phyloP scores from a whole-genome alignment of 1,140 invertebrate species.

The Drosophila jambulina region DNA sequence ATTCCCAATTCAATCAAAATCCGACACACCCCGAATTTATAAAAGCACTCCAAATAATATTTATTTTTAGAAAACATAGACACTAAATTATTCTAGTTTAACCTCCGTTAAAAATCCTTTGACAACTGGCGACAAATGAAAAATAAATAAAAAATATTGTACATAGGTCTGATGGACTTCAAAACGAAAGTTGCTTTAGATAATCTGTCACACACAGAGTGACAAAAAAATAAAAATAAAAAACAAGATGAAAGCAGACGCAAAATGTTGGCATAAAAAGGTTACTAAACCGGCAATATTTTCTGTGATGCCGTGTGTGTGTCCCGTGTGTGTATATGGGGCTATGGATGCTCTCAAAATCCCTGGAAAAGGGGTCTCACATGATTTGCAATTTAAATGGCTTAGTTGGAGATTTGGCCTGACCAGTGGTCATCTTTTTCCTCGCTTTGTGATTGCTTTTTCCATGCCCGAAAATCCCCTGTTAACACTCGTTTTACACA shows the following conservation, averaged over 20 bases:
- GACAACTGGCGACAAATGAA: constrained; percentile 44
- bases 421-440: constrained; percentile 37
- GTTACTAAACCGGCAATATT: constrained; percentile 54
- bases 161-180: constrained; percentile 37
- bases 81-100: constrained; percentile 9
- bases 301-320: constrained; percentile 22
- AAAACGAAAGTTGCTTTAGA: constrained; percentile 31
- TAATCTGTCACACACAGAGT: constrained; percentile 57
- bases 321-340: neutral
- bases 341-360: neutral
- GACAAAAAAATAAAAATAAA: constrained; percentile 14
- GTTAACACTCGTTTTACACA: constrained; percentile 32
- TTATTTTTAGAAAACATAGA: neutral
- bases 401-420: constrained; percentile 50
- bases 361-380: constrained; percentile 40
- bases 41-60: neutral
- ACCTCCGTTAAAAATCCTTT: constrained; percentile 27
- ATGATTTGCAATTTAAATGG: constrained; percentile 68
- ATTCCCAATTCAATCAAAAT: neutral
- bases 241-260: constrained; percentile 29
- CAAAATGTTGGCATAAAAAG: constrained; percentile 55
- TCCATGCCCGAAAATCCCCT: constrained; percentile 25
- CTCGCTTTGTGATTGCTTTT: constrained; percentile 39
- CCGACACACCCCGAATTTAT: neutral
- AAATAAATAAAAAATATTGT: constrained; percentile 54